Conservation (phyloP, 2,113 vertebrate genomes). For the Willisornis vidua region DNA sequence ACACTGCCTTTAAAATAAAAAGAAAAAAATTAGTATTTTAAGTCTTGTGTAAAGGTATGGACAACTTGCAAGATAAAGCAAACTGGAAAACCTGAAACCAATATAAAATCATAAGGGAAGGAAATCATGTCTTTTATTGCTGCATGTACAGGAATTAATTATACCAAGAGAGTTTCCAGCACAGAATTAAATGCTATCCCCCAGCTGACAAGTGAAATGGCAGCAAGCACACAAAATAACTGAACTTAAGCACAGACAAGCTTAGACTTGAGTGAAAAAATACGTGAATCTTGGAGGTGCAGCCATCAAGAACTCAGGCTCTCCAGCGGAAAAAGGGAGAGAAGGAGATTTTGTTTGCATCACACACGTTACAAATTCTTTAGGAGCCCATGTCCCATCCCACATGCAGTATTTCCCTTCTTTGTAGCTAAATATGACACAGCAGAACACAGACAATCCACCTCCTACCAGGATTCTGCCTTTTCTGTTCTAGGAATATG, state of each 20-base stretch:
- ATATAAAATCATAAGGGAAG: neutral
- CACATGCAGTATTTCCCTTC: neutral
- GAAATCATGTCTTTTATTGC: neutral
- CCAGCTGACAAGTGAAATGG: neutral
- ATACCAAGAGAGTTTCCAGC: neutral
- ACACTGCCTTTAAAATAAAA: neutral
- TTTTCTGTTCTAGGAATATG: neutral
- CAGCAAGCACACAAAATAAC: neutral
- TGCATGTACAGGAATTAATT: neutral
- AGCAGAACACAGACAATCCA: slow-evolving; percentile 18
- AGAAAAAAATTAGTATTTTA: neutral
- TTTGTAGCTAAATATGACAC: slow-evolving; percentile 21
- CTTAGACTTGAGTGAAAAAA: neutral
- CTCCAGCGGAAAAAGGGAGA: neutral
- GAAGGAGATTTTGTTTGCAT: neutral
- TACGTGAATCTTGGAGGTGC: neutral
- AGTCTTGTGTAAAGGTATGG: neutral
- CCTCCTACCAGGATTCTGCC: slow-evolving; percentile 3
- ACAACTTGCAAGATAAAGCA: neutral
- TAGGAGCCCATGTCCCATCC: neutral
- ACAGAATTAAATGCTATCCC: neutral
- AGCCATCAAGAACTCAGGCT: neutral
- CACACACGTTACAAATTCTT: neutral
- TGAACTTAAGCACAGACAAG: neutral
- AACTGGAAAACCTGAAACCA: neutral